Conservation (phyloP, 2,797 vertebrate species). For the Pogoniulus pusillus region DNA sequence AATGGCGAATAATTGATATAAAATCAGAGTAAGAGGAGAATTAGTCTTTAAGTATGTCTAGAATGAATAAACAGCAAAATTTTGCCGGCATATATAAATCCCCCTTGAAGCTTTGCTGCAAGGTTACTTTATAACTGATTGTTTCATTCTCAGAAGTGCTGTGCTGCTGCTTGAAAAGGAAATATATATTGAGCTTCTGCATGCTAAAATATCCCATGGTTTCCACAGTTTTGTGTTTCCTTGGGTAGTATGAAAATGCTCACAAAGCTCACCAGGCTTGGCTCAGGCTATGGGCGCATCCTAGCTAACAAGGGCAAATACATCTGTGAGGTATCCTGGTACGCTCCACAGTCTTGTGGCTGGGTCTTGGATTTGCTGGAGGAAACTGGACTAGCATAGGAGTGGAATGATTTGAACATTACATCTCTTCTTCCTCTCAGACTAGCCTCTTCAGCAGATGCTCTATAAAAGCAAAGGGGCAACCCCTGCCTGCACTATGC, state of each 20-base stretch:
- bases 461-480: not conserved
- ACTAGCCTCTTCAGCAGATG: not conserved
- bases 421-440: not conserved
- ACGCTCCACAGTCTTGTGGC: not conserved
- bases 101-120: conserved; percentile 64
- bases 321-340: not conserved
- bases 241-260: not conserved
- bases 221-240: not conserved
- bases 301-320: not conserved
- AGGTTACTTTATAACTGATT: conserved; percentile 68
- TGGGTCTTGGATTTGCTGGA: not conserved
- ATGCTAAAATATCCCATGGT: not conserved
- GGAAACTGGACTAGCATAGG: not conserved
- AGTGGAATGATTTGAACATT: not conserved
- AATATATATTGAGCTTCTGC: conserved; percentile 20
- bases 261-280: not conserved
- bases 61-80: conserved; percentile 69
- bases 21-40: conserved; percentile 70
- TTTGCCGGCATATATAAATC: conserved; percentile 55
- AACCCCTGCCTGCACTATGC: not conserved
- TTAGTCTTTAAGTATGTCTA: conserved; percentile 67
- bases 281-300: not conserved
- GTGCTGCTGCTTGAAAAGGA: conserved; percentile 25
- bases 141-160: conserved; percentile 55
- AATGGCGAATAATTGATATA: conserved; percentile 67